Percentiles rank a stretch among this genome's conserved stretches.
Conservation (phyloP, 2,113 vertebrate species). For the Phalacrocorax aristotelis region DNA sequence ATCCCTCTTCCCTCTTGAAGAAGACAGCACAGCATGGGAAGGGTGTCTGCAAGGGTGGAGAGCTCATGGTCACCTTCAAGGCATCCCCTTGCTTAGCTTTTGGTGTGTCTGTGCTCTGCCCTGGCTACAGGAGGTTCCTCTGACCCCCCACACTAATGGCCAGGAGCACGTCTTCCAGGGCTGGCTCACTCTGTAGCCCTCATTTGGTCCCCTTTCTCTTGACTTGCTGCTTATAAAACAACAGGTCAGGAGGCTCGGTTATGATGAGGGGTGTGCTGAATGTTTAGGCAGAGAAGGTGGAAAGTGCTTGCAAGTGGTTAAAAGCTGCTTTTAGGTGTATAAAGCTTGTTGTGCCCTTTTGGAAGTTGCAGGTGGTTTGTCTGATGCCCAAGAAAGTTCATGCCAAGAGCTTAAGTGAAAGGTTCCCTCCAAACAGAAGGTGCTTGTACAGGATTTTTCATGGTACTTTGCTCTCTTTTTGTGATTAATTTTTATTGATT, state of each 20-base stretch:
- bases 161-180: neutral
- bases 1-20: neutral
- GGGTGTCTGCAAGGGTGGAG: neutral
- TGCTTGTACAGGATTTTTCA: slow-evolving; percentile 6
- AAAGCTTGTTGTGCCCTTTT: neutral
- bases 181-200: neutral
- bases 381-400: neutral
- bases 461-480: slow-evolving; percentile 20
- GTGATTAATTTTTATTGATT: slow-evolving; percentile 46
- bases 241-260: neutral
- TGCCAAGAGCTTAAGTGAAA: neutral
- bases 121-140: neutral
- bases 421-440: neutral
- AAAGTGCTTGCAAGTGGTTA: neutral
- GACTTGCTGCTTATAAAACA: neutral
- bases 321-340: neutral
- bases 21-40: neutral
- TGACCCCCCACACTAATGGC: neutral
- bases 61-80: neutral
- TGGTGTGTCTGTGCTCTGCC: neutral
- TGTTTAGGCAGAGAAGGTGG: neutral
- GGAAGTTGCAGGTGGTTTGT: neutral
- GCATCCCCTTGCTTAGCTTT: neutral
- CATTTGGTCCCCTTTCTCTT: neutral
- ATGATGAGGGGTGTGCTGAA: neutral